Evolutionary conservation across 2,113 vertebrate genomes (phyloP).

Genomic region (Formicarius rufipectus): DNA sequence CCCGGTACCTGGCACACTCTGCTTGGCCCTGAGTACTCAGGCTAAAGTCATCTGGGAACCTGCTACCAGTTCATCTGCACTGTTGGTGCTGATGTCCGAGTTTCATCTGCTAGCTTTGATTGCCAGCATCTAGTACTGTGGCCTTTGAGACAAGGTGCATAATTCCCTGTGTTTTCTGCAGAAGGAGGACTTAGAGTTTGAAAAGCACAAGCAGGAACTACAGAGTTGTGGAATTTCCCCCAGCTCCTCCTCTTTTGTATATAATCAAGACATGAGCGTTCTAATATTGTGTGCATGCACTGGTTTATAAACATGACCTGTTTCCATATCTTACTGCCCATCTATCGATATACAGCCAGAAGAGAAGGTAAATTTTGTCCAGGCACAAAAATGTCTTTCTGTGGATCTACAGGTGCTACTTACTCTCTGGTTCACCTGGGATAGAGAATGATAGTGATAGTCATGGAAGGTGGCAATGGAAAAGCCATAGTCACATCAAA

Average conservation of each 20-base stretch:
- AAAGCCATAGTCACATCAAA: neutral
- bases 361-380: neutral
- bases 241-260: neutral
- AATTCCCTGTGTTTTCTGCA: neutral
- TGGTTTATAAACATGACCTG: neutral
- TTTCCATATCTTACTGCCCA: neutral
- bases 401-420: neutral
- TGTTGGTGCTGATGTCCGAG: too few species aligned
- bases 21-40: neutral
- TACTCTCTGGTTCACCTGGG: neutral
- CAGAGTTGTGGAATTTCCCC: neutral
- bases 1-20: accelerated
- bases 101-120: neutral
- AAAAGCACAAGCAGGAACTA: neutral
- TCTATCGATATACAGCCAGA: neutral
- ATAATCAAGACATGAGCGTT: neutral
- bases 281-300: accelerated
- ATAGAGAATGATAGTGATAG: neutral
- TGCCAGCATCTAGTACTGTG: accelerated
- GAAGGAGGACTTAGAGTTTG: neutral
- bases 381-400: neutral
- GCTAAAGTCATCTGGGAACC: neutral
- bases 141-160: accelerated
- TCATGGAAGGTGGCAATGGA: neutral
- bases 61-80: neutral